Conservation (phyloP, 2,113 vertebrate species). For the Cyprinodon variegatus region DNA sequence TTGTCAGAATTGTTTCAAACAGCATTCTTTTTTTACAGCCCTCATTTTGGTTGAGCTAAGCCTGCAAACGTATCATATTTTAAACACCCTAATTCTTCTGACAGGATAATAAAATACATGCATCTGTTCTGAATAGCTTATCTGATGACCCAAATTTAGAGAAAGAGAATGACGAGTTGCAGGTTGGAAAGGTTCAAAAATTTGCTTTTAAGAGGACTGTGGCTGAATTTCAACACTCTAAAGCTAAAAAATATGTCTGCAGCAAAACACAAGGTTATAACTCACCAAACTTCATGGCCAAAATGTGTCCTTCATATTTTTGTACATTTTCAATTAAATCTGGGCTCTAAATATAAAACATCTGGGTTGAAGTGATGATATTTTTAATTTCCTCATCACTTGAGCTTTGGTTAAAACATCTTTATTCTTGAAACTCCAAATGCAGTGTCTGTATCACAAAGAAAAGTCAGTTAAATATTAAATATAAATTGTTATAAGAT, state of each 20-base stretch:
- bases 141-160: slow-evolving; percentile 21
- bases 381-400: slow-evolving; percentile 17
- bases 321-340: slow-evolving; percentile 14
- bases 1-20: slow-evolving; percentile 15
- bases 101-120: slow-evolving; percentile 22
- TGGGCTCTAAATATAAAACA: slow-evolving; percentile 21
- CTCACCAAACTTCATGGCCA: slow-evolving; percentile 20
- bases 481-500: background rate
- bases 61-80: slow-evolving; percentile 14
- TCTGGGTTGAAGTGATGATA: slow-evolving; percentile 20
- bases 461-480: background rate
- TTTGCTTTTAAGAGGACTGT: slow-evolving; percentile 14
- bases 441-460: background rate
- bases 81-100: slow-evolving; percentile 34
- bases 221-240: slow-evolving; percentile 25
- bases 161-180: slow-evolving; percentile 30
- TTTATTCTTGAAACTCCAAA: background rate
- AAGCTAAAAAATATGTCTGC: slow-evolving; percentile 31
- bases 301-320: slow-evolving; percentile 21
- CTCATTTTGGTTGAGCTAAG: slow-evolving; percentile 10
- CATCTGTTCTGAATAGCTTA: slow-evolving; percentile 43
- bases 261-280: slow-evolving; percentile 37
- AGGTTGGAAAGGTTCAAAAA: slow-evolving; percentile 51
- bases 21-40: slow-evolving; percentile 3
- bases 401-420: slow-evolving; percentile 23